phyloP scores from a whole-genome alignment of 53 echinoderm and acorn worm species.

The Actinopyga echinites region DNA sequence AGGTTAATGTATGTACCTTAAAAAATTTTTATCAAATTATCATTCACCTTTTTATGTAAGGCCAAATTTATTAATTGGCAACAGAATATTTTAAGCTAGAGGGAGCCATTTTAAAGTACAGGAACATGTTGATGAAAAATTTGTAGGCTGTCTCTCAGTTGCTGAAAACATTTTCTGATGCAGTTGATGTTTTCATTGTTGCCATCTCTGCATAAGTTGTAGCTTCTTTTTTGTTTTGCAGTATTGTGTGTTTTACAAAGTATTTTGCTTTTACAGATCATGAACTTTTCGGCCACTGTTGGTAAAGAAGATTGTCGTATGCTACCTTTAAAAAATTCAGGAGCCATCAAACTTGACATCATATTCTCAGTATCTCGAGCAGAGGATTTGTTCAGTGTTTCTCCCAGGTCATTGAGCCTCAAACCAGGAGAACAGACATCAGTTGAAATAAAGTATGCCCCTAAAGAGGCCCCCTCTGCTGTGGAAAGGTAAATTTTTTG shows the following conservation, averaged over 20 bases:
- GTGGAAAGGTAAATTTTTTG: slow-evolving; percentile 69
- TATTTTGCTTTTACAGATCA: slow-evolving; percentile 7
- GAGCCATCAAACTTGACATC: slow-evolving; percentile 70
- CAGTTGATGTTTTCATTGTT: too few species aligned
- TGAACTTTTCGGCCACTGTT: slow-evolving; percentile 55
- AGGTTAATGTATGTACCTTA: too few species aligned
- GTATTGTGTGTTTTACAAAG: background rate
- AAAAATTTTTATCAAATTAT: too few species aligned
- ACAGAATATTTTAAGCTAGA: too few species aligned
- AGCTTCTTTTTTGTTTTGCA: too few species aligned
- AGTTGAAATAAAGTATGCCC: slow-evolving; percentile 70
- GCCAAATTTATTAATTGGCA: too few species aligned
- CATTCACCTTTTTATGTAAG: too few species aligned
- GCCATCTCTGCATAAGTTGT: too few species aligned
- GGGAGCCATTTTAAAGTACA: too few species aligned
- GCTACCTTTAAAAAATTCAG: slow-evolving; percentile 82
- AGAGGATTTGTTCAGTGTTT: slow-evolving; percentile 61
- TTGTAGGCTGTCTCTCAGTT: too few species aligned
- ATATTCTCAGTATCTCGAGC: slow-evolving; percentile 64
- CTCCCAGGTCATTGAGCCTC: slow-evolving; percentile 65
- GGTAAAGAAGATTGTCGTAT: slow-evolving; percentile 51
- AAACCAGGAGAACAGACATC: slow-evolving; percentile 74
- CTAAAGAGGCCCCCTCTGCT: slow-evolving; percentile 63
- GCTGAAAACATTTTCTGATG: too few species aligned
- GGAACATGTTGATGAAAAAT: too few species aligned